A percentile compares a stretch with the other conserved stretches of the same genome.
Evolutionary conservation across 2,797 vertebrate species (phyloP).

Genomic region (Morus bassanus): DNA sequence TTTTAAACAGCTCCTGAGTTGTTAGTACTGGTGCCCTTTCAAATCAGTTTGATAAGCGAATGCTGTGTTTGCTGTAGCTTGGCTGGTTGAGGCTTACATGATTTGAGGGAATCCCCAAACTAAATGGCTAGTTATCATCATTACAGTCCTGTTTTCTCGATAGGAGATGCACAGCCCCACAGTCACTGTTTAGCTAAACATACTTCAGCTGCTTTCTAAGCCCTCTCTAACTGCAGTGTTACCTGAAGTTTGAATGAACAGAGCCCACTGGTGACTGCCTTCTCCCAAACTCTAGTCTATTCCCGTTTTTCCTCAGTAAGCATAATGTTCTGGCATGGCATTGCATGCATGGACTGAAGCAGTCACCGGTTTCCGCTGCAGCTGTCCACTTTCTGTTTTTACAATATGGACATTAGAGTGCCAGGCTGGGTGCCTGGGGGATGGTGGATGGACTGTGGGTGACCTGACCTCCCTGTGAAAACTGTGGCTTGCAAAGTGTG

Average conservation of each 20-base stretch:
- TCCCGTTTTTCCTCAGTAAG: not conserved
- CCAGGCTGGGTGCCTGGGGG: not conserved
- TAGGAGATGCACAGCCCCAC: not conserved
- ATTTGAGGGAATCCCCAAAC: not conserved
- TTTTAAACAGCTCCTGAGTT: not conserved
- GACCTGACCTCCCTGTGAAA: not conserved
- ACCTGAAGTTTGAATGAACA: not conserved
- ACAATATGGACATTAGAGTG: accelerated
- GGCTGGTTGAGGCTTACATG: not conserved
- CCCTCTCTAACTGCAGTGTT: not conserved
- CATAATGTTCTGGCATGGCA: not conserved
- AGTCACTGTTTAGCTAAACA: not conserved
- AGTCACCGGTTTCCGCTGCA: not conserved
- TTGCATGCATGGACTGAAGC: accelerated
- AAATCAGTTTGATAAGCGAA: not conserved
- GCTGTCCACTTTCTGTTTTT: not conserved
- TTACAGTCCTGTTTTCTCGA: not conserved
- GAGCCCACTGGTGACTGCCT: not conserved
- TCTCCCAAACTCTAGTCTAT: not conserved
- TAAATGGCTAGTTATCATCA: not conserved
- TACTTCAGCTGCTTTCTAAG: not conserved
- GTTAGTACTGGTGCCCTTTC: not conserved
- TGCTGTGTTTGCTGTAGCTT: not conserved
- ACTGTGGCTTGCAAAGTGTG: not conserved
- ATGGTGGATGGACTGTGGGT: accelerated